phyloP scores from a whole-genome alignment of 1,140 invertebrate species.

The Goniozus legneri region DNA sequence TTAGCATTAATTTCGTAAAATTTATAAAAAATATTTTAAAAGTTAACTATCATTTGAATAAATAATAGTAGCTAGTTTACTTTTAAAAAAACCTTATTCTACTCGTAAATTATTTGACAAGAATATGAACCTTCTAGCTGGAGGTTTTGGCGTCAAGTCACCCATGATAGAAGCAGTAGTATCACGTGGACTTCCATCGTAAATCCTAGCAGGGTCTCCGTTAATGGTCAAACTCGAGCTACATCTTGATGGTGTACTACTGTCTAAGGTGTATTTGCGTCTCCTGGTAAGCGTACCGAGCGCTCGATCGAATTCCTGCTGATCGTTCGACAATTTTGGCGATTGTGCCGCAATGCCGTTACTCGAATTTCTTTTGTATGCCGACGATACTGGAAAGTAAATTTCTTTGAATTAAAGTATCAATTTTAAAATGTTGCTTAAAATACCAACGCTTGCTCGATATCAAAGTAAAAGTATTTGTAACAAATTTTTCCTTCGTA shows the following conservation, averaged over 20 bases:
- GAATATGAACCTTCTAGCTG: slow-evolving; percentile 33
- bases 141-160: slow-evolving; percentile 43
- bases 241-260: slow-evolving; percentile 28
- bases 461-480: too few species aligned
- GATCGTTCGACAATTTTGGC: slow-evolving; percentile 34
- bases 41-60: too few species aligned
- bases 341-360: slow-evolving; percentile 27
- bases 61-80: too few species aligned
- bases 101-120: too few species aligned
- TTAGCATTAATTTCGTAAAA: neutral
- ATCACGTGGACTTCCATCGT: slow-evolving; percentile 34
- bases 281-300: slow-evolving; percentile 42
- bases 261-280: slow-evolving; percentile 45
- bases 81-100: neutral
- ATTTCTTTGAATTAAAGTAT: too few species aligned
- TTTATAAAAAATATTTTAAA: slow-evolving; percentile 3
- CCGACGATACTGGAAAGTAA: slow-evolving; percentile 33
- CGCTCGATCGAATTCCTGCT: slow-evolving; percentile 45
- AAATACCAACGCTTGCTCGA: too few species aligned
- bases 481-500: too few species aligned
- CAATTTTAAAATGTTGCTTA: too few species aligned
- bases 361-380: slow-evolving; percentile 37
- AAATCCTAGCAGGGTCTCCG: slow-evolving; percentile 32
- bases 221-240: slow-evolving; percentile 37
- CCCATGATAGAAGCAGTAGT: slow-evolving; percentile 35